Conservation (phyloP, 2,888 invertebrate species). For the Hartigia nigra region DNA sequence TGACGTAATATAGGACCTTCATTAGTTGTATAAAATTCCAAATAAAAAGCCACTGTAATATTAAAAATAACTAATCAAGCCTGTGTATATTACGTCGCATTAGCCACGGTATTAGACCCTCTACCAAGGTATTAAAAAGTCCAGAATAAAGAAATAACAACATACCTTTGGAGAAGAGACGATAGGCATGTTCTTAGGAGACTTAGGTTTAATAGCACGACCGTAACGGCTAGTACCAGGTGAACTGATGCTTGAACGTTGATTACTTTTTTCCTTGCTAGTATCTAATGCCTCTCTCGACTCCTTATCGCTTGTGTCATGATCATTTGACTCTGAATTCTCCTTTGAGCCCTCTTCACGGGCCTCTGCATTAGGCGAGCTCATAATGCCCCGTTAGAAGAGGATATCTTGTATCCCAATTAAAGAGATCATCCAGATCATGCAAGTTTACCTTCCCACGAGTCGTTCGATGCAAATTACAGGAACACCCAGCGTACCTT, state of each 20-base stretch:
- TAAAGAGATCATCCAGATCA: not conserved
- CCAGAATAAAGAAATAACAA: constrained; percentile 2
- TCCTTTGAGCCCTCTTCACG: constrained; percentile 19
- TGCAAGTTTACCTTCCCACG: not conserved
- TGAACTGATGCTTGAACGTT: constrained; percentile 10
- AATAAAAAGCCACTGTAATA: constrained; percentile 52
- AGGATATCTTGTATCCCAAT: not conserved
- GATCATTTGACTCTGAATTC: constrained; percentile 21
- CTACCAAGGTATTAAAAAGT: not conserved
- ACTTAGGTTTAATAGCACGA: constrained; percentile 69
- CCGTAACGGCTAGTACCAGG: constrained; percentile 71
- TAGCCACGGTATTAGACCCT: not conserved
- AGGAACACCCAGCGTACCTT: not conserved
- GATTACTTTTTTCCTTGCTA: constrained; percentile 17
- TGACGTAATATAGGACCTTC: not conserved
- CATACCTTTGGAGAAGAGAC: constrained; percentile 43
- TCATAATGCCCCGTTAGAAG: constrained; percentile 3
- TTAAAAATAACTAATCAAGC: not conserved
- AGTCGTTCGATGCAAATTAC: not conserved
- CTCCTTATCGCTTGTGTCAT: constrained; percentile 6
- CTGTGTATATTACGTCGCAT: not conserved
- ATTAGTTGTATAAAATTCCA: not conserved
- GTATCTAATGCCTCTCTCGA: constrained; percentile 18
- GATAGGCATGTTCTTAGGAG: constrained; percentile 32
- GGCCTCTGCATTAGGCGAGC: constrained; percentile 10